phyloP scores from a whole-genome alignment of 2,113 vertebrate species.

The Butorides virescens region DNA sequence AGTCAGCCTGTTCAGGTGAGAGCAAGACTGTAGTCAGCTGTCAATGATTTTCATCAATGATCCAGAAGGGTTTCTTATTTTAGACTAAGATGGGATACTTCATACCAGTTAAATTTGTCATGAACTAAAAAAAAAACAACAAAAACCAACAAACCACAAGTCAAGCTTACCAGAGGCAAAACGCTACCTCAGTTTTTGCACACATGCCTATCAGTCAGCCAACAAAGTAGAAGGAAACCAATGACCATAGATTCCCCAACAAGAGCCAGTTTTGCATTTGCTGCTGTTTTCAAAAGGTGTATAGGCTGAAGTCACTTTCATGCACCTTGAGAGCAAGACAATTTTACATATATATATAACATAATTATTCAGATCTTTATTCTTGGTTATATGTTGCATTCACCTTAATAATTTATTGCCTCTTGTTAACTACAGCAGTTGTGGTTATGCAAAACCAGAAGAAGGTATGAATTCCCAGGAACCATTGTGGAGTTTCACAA shows the following conservation, averaged over 20 bases:
- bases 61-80: background rate
- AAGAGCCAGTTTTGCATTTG: background rate
- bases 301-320: background rate
- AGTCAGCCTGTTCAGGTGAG: background rate
- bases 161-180: background rate
- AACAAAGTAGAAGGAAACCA: background rate
- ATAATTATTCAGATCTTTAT: background rate
- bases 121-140: background rate
- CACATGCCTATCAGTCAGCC: background rate
- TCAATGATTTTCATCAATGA: background rate
- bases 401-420: background rate
- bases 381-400: background rate
- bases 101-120: background rate
- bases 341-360: background rate
- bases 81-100: background rate
- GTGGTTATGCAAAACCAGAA: constrained; percentile 36
- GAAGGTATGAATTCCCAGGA: constrained; percentile 19
- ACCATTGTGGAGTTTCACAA: constrained; percentile 5
- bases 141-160: background rate
- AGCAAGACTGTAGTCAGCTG: background rate
- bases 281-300: background rate
- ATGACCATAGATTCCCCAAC: background rate
- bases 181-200: background rate
- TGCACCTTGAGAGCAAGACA: background rate
- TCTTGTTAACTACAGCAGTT: constrained; percentile 33